These are phyloP conservation scores for Tenthredo livida DNA, from an alignment of 2,888 invertebrate species.

Conservation along the genomic window DNA sequence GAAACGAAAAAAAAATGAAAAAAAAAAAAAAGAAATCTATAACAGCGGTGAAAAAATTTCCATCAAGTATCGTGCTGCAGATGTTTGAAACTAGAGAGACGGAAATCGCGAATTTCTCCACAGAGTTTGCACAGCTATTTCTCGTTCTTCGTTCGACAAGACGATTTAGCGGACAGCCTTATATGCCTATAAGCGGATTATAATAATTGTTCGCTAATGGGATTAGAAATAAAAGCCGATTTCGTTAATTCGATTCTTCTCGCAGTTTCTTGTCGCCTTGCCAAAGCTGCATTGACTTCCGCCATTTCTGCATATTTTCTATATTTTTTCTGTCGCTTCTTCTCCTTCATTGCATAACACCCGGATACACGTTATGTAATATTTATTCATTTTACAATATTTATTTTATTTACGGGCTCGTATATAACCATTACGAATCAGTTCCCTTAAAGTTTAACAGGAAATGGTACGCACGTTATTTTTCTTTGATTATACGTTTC, in stretches of 20 bases:
- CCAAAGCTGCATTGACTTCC: background rate
- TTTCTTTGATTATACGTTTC: background rate
- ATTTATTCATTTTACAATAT: background rate
- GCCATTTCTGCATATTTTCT: background rate
- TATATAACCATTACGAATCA: background rate
- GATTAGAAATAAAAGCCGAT: slow-evolving; percentile 5
- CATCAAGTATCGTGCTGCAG: background rate
- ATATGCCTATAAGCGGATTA: slow-evolving; percentile 20
- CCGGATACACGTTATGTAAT: background rate
- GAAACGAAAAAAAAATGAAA: background rate
- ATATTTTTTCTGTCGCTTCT: background rate
- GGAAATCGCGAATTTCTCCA: background rate
- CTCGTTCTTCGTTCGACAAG: background rate
- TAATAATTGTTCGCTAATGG: slow-evolving; percentile 22
- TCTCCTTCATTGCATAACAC: too few species aligned
- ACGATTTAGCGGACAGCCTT: background rate
- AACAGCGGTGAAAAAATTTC: background rate
- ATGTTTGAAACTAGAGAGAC: background rate
- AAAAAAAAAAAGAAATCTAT: background rate
- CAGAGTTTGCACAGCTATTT: background rate
- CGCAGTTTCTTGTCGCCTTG: background rate
- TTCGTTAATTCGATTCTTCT: slow-evolving; percentile 6
- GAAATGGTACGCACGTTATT: background rate
- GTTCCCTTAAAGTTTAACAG: background rate
- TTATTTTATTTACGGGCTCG: background rate